These are phyloP conservation scores for Gobio gobio DNA, from an alignment of 2,113 vertebrate species.

Conservation along the genomic window DNA sequence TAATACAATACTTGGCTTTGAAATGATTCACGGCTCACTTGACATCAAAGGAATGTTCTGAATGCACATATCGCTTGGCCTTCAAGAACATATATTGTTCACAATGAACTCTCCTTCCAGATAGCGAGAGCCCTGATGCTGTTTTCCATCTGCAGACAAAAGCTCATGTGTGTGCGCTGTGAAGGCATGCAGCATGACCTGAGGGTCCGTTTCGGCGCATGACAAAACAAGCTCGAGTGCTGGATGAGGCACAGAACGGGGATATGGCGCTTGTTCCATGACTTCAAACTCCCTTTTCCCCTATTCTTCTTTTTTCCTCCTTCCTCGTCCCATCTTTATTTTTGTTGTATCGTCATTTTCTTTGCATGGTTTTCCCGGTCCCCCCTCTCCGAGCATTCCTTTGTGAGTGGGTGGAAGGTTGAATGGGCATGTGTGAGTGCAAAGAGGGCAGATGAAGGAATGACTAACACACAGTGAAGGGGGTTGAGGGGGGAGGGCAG, in stretches of 20 bases:
- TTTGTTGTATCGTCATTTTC: conserved; percentile 14
- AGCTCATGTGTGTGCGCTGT: conserved; percentile 40
- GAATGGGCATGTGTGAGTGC: conserved; percentile 53
- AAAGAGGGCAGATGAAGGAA: conserved; percentile 36
- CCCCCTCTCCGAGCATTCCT: conserved; percentile 15
- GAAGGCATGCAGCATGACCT: conserved; percentile 54
- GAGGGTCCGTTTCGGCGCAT: conserved; percentile 37
- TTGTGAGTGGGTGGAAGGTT: conserved; percentile 55
- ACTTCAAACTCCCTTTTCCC: conserved; percentile 25
- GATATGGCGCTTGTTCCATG: conserved; percentile 32
- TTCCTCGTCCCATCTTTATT: neutral
- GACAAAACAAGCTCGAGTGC: conserved; percentile 51
- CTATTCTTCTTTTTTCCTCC: neutral
- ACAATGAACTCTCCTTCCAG: conserved; percentile 15
- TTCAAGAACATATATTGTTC: conserved; percentile 19
- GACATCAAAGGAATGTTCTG: conserved; percentile 35
- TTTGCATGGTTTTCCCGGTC: neutral
- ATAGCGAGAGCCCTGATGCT: conserved; percentile 2
- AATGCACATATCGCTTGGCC: conserved; percentile 23
- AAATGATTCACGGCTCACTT: conserved; percentile 19
- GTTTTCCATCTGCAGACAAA: conserved; percentile 46
- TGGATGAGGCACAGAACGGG: conserved; percentile 38
- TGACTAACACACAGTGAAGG: neutral
- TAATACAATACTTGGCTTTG: conserved; percentile 6
- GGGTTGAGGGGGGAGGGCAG: conserved; percentile 19